Evolutionary conservation across 2,113 vertebrate genomes (phyloP).

Genomic region (Scopus umbretta): DNA sequence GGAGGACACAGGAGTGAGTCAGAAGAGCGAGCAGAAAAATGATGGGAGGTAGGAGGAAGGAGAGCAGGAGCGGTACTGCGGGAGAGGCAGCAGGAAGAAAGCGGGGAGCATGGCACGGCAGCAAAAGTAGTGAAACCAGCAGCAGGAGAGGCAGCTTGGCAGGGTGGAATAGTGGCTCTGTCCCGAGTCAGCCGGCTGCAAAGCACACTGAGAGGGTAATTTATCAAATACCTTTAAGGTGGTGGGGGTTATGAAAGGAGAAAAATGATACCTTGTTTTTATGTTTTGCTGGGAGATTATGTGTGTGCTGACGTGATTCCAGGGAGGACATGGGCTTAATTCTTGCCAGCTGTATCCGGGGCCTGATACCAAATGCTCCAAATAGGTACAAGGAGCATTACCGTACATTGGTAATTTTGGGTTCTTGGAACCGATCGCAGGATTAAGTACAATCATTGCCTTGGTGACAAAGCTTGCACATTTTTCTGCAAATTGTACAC

Average conservation of each 20-base stretch:
- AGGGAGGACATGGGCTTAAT: background rate
- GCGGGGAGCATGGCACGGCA: background rate
- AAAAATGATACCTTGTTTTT: background rate
- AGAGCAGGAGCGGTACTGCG: background rate
- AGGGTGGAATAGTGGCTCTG: background rate
- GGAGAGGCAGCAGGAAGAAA: background rate
- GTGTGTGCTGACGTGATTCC: background rate
- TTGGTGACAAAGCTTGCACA: background rate
- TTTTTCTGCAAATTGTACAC: background rate
- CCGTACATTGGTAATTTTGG: too few relatives aligned
- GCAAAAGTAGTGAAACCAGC: too few relatives aligned
- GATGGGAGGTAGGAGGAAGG: background rate
- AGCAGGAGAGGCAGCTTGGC: background rate
- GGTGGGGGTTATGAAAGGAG: background rate
- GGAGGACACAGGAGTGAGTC: background rate
- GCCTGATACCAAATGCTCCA: background rate
- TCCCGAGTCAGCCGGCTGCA: background rate
- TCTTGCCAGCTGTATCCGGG: too few relatives aligned
- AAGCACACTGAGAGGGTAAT: too few relatives aligned
- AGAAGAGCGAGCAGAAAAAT: background rate
- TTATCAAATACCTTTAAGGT: background rate
- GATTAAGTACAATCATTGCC: too few relatives aligned
- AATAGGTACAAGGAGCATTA: fast-evolving
- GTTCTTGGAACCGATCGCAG: background rate
- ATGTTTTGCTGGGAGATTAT: background rate